Evolutionary conservation across 1,140 invertebrate species (phyloP), one percentile per base, ranked within the genome.

Genomic region (Pseudoatta argentina): DNA sequence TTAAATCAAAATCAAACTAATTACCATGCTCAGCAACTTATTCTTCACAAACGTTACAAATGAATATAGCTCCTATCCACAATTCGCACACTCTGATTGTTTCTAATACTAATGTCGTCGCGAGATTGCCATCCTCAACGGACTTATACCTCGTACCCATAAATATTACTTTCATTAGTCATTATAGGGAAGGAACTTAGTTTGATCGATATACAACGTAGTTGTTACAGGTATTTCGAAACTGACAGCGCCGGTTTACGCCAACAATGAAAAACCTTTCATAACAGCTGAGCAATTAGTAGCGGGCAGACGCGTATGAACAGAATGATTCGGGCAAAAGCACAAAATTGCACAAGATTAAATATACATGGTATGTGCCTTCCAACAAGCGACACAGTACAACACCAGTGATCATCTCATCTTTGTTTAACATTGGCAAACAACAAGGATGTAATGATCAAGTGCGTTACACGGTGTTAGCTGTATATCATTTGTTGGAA

Each of bases 151-250:
- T n/a, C 16, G n/a, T 48, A 27, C 14, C 27, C 24, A 14, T 48
- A 27, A 48, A 27, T 30, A 72, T 72, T 39, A 34, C 34, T 16
- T 27, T 79, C 24, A 48, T 82, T n/a, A 44, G 51, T 53, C 48
- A 6, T 16, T 16, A 30, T 4, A 10, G 10, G 21, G 69, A 44
- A 48, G 18, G 18, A 39, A 39, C 27, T 66, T 14, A 14, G 79
- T 82, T 82, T 82, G 79, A 82, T 82, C 79, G 39, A 82, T 82
- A 81, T 3, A n/a, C 12, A 16, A 69, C 21, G 3, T 14, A 39
- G 24, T 16, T 6, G 61, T 79, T 53, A 81, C 16, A 81, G 21
- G 4, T n/a, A 18, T 67, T 67, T 44, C 10, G n/a, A 67, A 44
- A 67, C n/a, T n/a, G 18, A 67, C 18, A 34, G 2, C 8, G 64